Evolutionary conservation across 2,888 invertebrate genomes (phyloP).

Genomic region (Drosophila limbata): DNA sequence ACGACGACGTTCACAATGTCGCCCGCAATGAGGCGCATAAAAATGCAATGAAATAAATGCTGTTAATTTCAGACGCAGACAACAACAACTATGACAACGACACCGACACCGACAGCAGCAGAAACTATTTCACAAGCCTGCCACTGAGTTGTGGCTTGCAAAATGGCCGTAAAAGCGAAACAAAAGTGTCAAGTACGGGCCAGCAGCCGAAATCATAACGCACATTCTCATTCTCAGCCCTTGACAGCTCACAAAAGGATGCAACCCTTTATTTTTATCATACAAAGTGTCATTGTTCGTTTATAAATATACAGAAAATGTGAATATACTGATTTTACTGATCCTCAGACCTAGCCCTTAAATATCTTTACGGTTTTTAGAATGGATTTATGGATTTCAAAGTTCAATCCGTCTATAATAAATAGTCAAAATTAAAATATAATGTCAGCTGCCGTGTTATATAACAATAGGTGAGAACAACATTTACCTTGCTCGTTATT

Average conservation of each 20-base stretch:
- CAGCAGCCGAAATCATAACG: conserved; percentile 44
- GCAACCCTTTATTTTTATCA: conserved; percentile 29
- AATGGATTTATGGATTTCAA: background rate
- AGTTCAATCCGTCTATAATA: background rate
- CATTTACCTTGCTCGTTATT: background rate
- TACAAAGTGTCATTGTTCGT: conserved; percentile 11
- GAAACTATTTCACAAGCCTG: conserved; percentile 40
- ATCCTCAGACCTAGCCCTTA: background rate
- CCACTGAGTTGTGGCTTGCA: conserved; percentile 30
- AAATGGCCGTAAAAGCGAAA: conserved; percentile 38
- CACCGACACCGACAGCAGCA: conserved; percentile 20
- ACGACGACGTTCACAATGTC: conserved; percentile 33
- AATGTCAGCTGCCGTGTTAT: background rate
- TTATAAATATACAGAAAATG: background rate
- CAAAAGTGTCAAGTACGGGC: conserved; percentile 52
- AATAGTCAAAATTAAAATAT: background rate
- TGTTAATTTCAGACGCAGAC: conserved; percentile 75
- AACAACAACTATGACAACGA: conserved; percentile 18
- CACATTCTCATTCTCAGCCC: background rate
- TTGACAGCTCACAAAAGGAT: conserved; percentile 39
- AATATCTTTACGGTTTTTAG: background rate
- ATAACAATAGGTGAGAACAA: background rate
- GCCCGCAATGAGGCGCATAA: conserved; percentile 58
- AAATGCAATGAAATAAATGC: conserved; percentile 78
- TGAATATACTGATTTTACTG: background rate